Evolutionary conservation across 2,113 vertebrate genomes (phyloP).

Genomic region (Onychostoma macrolepis): DNA sequence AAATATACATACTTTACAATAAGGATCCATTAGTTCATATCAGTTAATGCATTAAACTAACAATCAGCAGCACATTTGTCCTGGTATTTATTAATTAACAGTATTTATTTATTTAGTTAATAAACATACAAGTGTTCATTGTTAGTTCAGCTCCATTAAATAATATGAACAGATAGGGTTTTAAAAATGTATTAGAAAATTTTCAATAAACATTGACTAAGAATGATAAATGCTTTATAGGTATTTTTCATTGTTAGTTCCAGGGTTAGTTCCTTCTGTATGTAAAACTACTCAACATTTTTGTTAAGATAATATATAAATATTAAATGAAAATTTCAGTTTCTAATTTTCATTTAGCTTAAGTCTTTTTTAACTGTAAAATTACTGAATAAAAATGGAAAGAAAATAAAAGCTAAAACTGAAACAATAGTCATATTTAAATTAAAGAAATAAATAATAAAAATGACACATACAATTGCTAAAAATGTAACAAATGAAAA

Average conservation of each 20-base stretch:
- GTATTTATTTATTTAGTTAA: too few relatives aligned
- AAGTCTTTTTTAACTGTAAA: neutral
- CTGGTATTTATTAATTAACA: too few relatives aligned
- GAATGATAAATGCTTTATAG: neutral
- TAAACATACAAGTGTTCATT: neutral
- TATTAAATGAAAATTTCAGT: too few relatives aligned
- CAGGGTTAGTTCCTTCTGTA: too few relatives aligned
- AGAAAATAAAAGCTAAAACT: neutral
- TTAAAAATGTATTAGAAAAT: neutral
- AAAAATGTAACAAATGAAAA: neutral
- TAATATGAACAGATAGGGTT: too few relatives aligned
- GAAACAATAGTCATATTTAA: neutral
- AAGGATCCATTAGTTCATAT: neutral
- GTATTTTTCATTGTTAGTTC: neutral
- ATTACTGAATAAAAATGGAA: neutral
- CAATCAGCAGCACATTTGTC: too few relatives aligned
- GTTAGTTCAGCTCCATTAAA: too few relatives aligned
- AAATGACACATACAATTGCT: neutral
- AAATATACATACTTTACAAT: neutral
- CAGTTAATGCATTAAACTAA: neutral
- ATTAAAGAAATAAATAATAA: neutral
- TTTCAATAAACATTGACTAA: neutral
- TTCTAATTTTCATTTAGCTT: neutral
- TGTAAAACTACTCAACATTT: too few relatives aligned
- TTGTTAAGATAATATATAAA: too few relatives aligned